Evolutionary conservation across 1,140 invertebrate genomes (phyloP), one percentile per base, ranked within the genome.

Genomic region (Odontomachus brunneus): DNA sequence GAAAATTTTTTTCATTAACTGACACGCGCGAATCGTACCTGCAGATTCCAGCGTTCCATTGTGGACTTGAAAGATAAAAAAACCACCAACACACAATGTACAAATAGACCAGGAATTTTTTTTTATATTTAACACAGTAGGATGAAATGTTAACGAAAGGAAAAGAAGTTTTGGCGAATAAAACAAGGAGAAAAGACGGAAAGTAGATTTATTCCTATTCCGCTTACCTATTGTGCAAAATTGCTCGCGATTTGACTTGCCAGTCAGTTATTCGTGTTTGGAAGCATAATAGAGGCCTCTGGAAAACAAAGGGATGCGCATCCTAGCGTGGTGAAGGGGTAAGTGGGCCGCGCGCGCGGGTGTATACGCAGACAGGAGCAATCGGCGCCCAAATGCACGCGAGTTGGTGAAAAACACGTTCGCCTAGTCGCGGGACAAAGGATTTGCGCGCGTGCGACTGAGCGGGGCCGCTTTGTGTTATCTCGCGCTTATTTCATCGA

Each of bases 241-340:
- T 66, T 76, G 62, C 74, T 26, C 19, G 29, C 74, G 19, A 76
- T 55, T 66, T 76, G 60, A 66, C 74, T 66, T 76, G 60, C 63
- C 74, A 53, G 60, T 76, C 48, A 62, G 60, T 76, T 76, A 66
- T 76, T 62, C 60, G n/a, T 76, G 73, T 76, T 76, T 66, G 74
- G 38, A 76, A 76, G 74, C 62, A 76, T 76, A 76, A 76, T 76
- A 26, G 74, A 66, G 62, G 62, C 62, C 49, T 66, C 62, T n/a
- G 38, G 48, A 38, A 76, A 76, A 76, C 74, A 76, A 76, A 76
- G 60, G 74, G 60, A 66, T 14, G 48, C 48, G 19, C 74, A 60
- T 66, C 33, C 19, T 24, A 62, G 26, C 49, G 26, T 66, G 17
- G 29, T 55, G 38, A 76, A 66, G 74, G 33, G 48, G 48, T 53